Percentiles rank a stretch among this genome's conserved stretches.
phyloP scores from a whole-genome alignment of 2,113 vertebrate species.

The Lutjanus erythropterus region DNA sequence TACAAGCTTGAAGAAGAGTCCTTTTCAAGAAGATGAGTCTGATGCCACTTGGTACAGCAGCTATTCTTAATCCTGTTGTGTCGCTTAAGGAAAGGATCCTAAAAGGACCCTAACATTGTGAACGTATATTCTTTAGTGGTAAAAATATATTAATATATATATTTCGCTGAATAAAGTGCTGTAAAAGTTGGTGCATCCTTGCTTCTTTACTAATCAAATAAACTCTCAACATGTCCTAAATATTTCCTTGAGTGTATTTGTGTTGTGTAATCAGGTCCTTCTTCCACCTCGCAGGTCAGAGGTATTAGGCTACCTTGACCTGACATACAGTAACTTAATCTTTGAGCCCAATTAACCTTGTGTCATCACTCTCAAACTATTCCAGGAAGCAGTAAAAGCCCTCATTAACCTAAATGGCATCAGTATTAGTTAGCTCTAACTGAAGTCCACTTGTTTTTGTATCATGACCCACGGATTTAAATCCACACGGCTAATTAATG shows the following conservation, averaged over 20 bases:
- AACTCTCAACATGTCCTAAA: not conserved
- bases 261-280: conserved; percentile 26
- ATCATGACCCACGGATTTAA: conserved; percentile 21
- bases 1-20: not conserved
- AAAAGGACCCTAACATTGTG: too few species aligned
- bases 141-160: not conserved
- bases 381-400: conserved; percentile 67
- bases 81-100: too few species aligned
- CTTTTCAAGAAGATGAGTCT: not conserved
- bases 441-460: conserved; percentile 39
- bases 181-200: not conserved
- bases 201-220: not conserved
- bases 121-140: not conserved
- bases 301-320: conserved; percentile 59
- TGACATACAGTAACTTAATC: conserved; percentile 66
- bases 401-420: conserved; percentile 72
- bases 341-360: conserved; percentile 76
- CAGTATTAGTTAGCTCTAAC: conserved; percentile 23
- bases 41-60: not conserved
- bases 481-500: conserved; percentile 35
- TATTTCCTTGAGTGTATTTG: not conserved
- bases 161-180: not conserved
- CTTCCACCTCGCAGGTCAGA: conserved; percentile 38
- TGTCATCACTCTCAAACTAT: conserved; percentile 60
- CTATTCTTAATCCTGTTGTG: not conserved